Percentiles rank a stretch among this genome's conserved stretches.
Conservation (phyloP, 2,797 vertebrate genomes). For the Synanceia verrucosa region DNA sequence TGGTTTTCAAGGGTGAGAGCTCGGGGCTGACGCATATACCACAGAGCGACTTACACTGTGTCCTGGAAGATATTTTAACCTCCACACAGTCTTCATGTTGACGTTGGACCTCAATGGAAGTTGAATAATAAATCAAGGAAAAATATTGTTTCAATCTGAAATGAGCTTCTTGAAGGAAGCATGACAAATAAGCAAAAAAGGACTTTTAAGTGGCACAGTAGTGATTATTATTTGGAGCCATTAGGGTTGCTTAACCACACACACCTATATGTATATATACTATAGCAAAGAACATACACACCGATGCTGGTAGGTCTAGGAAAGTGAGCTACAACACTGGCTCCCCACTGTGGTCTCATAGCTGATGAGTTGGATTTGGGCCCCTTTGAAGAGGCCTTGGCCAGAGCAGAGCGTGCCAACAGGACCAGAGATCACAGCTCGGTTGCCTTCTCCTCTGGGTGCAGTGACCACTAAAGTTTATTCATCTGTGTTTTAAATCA, state of each 20-base stretch:
- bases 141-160: slow-evolving; percentile 58
- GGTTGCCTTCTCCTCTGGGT: slow-evolving; percentile 59
- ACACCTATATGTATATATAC: background rate
- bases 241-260: slow-evolving; percentile 3
- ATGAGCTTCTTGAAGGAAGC: slow-evolving; percentile 49
- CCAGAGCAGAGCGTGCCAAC: slow-evolving; percentile 53
- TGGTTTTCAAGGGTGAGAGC: slow-evolving; percentile 54
- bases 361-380: slow-evolving; percentile 48
- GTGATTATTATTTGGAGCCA: slow-evolving; percentile 23
- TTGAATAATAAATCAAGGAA: slow-evolving; percentile 52
- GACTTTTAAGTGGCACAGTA: slow-evolving; percentile 35
- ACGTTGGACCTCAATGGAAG: slow-evolving; percentile 37
- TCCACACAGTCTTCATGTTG: slow-evolving; percentile 21
- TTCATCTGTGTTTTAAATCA: slow-evolving; percentile 79
- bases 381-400: slow-evolving; percentile 73
- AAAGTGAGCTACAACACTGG: slow-evolving; percentile 25
- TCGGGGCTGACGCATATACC: slow-evolving; percentile 24
- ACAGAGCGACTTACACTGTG: slow-evolving; percentile 11
- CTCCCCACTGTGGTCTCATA: slow-evolving; percentile 53
- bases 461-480: slow-evolving; percentile 69
- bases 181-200: slow-evolving; percentile 41
- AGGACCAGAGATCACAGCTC: slow-evolving; percentile 64
- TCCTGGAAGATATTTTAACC: slow-evolving; percentile 37
- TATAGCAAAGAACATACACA: background rate
- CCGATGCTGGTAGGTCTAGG: background rate